A percentile compares a stretch with the other conserved stretches of the same genome.
phyloP scores from a whole-genome alignment of 2,888 invertebrate genomes.

The Idaea dimidiata region DNA sequence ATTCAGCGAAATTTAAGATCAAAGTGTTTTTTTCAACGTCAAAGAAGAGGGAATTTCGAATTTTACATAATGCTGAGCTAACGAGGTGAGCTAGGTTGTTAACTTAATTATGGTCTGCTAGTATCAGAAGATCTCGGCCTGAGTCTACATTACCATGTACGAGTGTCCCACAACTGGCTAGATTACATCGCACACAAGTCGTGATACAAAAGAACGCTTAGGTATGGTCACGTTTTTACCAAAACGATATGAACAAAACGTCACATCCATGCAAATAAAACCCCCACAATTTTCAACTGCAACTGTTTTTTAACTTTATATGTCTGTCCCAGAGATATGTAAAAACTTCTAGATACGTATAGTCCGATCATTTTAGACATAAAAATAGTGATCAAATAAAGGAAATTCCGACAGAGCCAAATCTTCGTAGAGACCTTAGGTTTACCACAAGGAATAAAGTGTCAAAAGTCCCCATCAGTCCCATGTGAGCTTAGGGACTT shows the following conservation, averaged over 20 bases:
- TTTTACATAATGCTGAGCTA: constrained; percentile 31
- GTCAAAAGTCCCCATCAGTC: no score
- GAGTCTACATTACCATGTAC: constrained; percentile 48
- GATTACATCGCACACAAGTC: constrained; percentile 59
- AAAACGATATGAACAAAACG: constrained; percentile 45
- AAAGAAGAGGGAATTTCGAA: constrained; percentile 30
- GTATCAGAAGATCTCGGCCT: constrained; percentile 37
- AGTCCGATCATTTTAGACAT: no score
- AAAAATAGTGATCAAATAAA: no score
- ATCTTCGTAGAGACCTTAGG: no score
- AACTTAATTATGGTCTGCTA: constrained; percentile 54
- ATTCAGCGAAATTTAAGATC: neutral
- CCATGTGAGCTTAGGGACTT: no score
- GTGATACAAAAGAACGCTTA: constrained; percentile 62
- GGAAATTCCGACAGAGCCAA: no score
- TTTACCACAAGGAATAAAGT: no score
- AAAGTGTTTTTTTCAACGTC: constrained; percentile 14
- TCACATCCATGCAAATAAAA: constrained; percentile 59
- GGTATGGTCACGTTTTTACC: constrained; percentile 66
- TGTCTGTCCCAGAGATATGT: no score
- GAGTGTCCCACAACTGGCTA: constrained; percentile 44
- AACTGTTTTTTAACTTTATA: constrained; percentile 33
- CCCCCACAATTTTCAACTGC: constrained; percentile 50
- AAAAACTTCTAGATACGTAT: no score
- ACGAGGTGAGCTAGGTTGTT: constrained; percentile 51